These are phyloP conservation scores for Drosophila subobscura DNA, from an alignment of 1,140 invertebrate species.

Conservation along the genomic window DNA sequence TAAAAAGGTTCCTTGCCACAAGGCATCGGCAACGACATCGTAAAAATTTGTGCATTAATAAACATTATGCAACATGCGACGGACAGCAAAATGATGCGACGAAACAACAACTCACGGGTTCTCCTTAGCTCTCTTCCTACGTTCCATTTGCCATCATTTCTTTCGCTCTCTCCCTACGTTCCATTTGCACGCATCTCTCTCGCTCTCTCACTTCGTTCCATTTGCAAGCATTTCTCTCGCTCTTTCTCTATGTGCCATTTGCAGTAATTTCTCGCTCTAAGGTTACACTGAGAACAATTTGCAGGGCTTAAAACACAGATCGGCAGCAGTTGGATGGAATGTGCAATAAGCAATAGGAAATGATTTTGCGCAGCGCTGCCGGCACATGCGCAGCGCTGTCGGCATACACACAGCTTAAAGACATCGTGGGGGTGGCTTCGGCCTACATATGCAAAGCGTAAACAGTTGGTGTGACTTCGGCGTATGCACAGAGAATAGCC, in stretches of 20 bases:
- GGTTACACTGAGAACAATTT: constrained; percentile 16
- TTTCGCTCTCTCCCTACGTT: background rate
- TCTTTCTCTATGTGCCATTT: constrained; percentile 4
- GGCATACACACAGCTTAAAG: too few relatives aligned
- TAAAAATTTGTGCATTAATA: constrained; percentile 79
- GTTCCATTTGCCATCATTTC: constrained; percentile 2
- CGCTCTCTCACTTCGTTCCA: background rate
- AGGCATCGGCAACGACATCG: constrained; percentile 22
- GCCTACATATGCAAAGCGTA: too few relatives aligned
- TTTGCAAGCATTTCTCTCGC: constrained; percentile 2
- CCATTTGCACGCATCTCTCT: constrained; percentile 7
- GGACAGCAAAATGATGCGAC: constrained; percentile 55
- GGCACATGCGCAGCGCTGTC: background rate
- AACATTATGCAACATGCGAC: constrained; percentile 73
- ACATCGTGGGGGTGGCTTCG: too few relatives aligned
- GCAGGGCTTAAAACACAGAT: too few relatives aligned
- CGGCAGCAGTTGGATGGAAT: too few relatives aligned
- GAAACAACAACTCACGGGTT: constrained; percentile 22
- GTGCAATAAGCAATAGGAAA: background rate
- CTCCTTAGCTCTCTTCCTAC: background rate
- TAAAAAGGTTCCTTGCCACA: constrained; percentile 54
- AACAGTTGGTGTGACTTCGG: too few relatives aligned
- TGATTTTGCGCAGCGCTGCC: background rate
- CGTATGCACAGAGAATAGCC: too few relatives aligned
- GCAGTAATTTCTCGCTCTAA: background rate